phyloP scores from a whole-genome alignment of 2,888 invertebrate genomes.

The Disparrhopalites patrizii region DNA sequence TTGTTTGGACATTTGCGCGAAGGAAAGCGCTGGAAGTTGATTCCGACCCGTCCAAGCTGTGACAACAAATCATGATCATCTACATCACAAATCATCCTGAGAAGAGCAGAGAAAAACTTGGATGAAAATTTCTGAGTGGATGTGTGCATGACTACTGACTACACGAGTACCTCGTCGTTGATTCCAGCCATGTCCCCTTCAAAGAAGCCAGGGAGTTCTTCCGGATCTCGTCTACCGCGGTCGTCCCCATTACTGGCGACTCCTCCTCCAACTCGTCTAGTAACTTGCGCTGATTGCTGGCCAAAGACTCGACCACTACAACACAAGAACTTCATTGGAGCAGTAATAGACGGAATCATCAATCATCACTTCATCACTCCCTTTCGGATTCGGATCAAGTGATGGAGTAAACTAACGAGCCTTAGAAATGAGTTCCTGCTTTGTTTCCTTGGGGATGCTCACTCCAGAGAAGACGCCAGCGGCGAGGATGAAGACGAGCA shows the following conservation, averaged over 20 bases:
- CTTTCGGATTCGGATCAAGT: background rate
- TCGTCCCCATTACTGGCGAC: conserved; percentile 23
- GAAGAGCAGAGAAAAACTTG: too few relatives aligned
- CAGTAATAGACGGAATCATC: background rate
- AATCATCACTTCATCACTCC: background rate
- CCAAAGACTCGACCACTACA: conserved; percentile 46
- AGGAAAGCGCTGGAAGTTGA: conserved; percentile 63
- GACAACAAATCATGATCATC: too few relatives aligned
- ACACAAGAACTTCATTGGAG: too few relatives aligned
- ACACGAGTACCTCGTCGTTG: conserved; percentile 52
- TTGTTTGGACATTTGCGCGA: conserved; percentile 63
- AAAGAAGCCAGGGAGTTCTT: conserved; percentile 63
- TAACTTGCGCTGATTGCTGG: conserved; percentile 42
- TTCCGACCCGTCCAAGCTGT: conserved; percentile 56
- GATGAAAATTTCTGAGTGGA: too few relatives aligned
- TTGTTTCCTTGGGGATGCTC: conserved; percentile 32
- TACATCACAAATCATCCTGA: too few relatives aligned
- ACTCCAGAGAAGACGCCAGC: conserved; percentile 14
- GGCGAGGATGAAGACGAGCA: background rate
- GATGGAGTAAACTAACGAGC: conserved; percentile 34
- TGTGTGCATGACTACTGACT: too few relatives aligned
- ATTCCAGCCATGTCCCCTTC: conserved; percentile 67
- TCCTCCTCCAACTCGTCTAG: conserved; percentile 29
- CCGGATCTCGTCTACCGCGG: conserved; percentile 58
- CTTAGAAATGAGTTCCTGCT: conserved; percentile 45